These are phyloP conservation scores for Panthera uncia DNA, from an alignment of 2,113 vertebrate genomes.

Conservation along the genomic window DNA sequence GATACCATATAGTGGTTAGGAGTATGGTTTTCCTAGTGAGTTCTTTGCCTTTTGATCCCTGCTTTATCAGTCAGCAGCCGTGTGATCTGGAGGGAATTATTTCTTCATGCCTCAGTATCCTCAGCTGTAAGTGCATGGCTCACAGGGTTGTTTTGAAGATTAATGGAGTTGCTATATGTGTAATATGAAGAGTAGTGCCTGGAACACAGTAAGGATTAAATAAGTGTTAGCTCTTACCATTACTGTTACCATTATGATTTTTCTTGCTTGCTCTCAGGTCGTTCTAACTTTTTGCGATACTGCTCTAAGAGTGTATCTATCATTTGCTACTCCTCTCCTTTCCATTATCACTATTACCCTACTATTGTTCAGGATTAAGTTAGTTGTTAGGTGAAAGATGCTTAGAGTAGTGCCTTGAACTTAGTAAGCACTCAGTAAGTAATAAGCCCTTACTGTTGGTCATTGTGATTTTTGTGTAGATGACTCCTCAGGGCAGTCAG, in stretches of 20 bases:
- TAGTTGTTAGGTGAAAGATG: not conserved
- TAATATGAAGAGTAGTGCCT: not conserved
- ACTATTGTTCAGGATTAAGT: conserved; percentile 24
- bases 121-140: not conserved
- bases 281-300: not conserved
- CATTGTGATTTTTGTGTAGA: not conserved
- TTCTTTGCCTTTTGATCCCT: not conserved
- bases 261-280: not conserved
- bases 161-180: not conserved
- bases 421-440: not conserved
- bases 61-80: not conserved
- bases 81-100: not conserved
- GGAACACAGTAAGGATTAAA: not conserved
- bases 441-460: not conserved
- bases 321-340: not conserved
- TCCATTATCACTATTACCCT: not conserved
- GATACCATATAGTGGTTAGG: not conserved
- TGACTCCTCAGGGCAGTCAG: not conserved
- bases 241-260: not conserved
- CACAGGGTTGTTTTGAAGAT: not conserved
- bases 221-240: not conserved
- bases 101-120: not conserved
- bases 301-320: not conserved
- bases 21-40: not conserved
- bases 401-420: not conserved